Base-by-base conservation (phyloP, 1,140 invertebrate genomes). In the Chironomus striatipennis region DNA sequence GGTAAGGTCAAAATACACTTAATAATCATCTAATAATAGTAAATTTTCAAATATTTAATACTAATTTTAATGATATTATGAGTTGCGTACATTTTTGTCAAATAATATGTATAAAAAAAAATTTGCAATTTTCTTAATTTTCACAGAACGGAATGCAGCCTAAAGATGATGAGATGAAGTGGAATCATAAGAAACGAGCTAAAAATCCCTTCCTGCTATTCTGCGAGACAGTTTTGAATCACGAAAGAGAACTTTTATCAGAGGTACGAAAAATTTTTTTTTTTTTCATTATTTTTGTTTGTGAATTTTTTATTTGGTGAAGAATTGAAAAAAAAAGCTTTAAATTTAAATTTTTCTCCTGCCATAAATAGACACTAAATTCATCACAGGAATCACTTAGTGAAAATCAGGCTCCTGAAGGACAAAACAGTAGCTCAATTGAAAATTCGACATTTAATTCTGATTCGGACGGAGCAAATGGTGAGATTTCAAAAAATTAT, bases 351-450 rank as follows among this genome's bases (percentile, higher is more conserved):
- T 57, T n/a, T n/a, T n/a, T 57, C n/a, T 57, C n/a, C 47, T 57
- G n/a, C 47, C 47, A 57, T 57, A 57, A 57, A 57, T 57, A 57
- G 47, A 57, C 47, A 57, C 47, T 57, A 57, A 57, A 57, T 57
- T 57, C 47, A 57, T 57, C 47, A 57, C 47, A 57, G 12, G 47
- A 57, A 57, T 57, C 47, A 57, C 12, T 57, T 57, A 57, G 47
- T 15, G 47, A 57, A n/a, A 57, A 57, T 57, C n/a, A n/a, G n/a
- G 47, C 47, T n/a, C 47, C 47, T 73, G 73, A 64, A 17, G 74
- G 17, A 74, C 43, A 43, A 42, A 72, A 74, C n/a, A 42, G 12
- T 18, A 80, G 80, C 75, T 76, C 76, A 21, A 80, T 77, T 76
- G 79, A 77, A 57, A 78, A 80, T 76, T 73, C 17, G n/a, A n/a